Evolutionary conservation across 2,113 vertebrate species (phyloP).

Genomic region (Andinoacara biseriatus): DNA sequence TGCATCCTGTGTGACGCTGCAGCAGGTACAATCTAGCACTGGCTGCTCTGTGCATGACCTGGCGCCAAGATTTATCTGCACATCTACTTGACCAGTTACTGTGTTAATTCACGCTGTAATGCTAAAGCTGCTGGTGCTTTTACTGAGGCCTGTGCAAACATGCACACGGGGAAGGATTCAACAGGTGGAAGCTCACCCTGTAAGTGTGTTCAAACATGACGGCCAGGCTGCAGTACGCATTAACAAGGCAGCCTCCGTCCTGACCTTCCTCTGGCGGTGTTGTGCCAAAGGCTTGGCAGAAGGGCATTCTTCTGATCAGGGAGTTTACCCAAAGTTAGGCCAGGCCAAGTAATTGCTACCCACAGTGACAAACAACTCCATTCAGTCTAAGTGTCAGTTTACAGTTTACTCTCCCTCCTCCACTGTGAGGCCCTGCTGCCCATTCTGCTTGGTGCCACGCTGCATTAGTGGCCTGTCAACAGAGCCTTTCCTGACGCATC

Average conservation of each 20-base stretch:
- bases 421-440: constrained; percentile 28
- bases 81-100: constrained; percentile 50
- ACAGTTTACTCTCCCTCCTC: constrained; percentile 59
- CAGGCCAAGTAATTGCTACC: constrained; percentile 66
- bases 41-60: constrained; percentile 6
- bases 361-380: constrained; percentile 74
- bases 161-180: constrained; percentile 44
- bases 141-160: constrained; percentile 62
- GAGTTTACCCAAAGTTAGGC: constrained; percentile 66
- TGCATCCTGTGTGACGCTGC: constrained; percentile 52
- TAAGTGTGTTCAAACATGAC: constrained; percentile 63
- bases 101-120: constrained; percentile 31
- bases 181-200: constrained; percentile 62
- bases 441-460: constrained; percentile 54
- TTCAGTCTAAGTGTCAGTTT: constrained; percentile 68
- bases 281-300: constrained; percentile 35
- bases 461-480: constrained; percentile 56
- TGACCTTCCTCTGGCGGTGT: background rate
- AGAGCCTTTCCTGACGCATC: constrained; percentile 51
- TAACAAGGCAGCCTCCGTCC: constrained; percentile 31
- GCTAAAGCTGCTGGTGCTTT: constrained; percentile 30
- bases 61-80: constrained; percentile 45
- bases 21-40: constrained; percentile 18
- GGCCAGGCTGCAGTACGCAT: constrained; percentile 52
- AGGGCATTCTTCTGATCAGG: constrained; percentile 66